Base-by-base conservation (phyloP, 2,888 invertebrate genomes). In the Meloe dianella region DNA sequence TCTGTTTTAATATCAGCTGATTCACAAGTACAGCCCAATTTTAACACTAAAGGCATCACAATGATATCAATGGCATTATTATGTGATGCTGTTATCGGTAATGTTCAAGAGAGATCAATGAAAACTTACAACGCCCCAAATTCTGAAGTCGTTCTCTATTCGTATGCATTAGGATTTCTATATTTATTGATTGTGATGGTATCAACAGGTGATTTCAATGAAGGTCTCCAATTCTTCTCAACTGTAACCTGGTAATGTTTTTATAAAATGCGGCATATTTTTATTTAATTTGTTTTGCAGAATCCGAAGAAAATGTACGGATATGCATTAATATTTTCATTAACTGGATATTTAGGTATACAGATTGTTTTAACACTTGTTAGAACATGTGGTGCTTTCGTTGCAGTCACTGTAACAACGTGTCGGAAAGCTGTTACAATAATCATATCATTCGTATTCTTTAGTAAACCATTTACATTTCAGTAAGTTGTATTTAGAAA, bases 21-120 rank as follows among this genome's bases (percentile, higher is more conserved):
- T 78, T 92, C 92, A 3, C 87, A 90, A 79, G 87, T 91, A 8
- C 91, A 91, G 7, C 92, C 92, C n/a, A 91, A 90, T 77, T 93
- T 92, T 73, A 87, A 91, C 77, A 80, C 87, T 0, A 79, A 89
- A 22, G 94, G 94, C 0, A 89, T 94, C 0, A 79, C 89, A 0
- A 90, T 94, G 85, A 94, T 94, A 74, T 92, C 91, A 0, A 85
- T 92, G 75, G 98, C 98, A 0, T 83, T 98, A 61, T 84, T 97
- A 3, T 97, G 97, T 78, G 98, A 98, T 84, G 98, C 98, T 0
- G 89, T 94, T 10, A 97, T 98, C 72, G 98, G 98, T 22, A 98
- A 98, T 85, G 93, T 97, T 0, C 98, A 98, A 84, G 98, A 98
- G 82, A 97, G 97, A 81, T 91, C 92, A 0, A 96, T 98, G 93